Conservation (phyloP, 2,797 vertebrate species). For the Spheniscus humboldti region DNA sequence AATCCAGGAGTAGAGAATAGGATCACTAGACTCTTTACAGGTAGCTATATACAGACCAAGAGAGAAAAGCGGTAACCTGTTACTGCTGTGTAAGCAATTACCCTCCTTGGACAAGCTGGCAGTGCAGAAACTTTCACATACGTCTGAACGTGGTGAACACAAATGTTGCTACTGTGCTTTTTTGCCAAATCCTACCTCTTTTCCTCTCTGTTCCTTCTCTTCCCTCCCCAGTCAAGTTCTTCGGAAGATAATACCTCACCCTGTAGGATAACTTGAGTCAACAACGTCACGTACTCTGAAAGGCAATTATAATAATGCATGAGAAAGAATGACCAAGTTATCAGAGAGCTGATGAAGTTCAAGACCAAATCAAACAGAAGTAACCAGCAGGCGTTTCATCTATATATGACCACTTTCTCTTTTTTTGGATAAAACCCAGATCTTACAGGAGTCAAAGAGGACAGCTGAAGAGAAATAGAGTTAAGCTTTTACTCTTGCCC, state of each 20-base stretch:
- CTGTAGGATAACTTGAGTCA: not conserved
- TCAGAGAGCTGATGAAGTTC: not conserved
- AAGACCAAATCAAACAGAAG: not conserved
- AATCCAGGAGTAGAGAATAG: not conserved
- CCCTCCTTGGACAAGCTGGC: not conserved
- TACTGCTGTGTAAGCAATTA: not conserved
- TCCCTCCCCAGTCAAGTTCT: not conserved
- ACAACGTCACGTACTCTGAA: not conserved
- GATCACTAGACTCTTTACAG: not conserved
- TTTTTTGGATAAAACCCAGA: not conserved
- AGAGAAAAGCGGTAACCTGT: not conserved
- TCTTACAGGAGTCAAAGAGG: not conserved
- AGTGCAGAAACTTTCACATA: not conserved
- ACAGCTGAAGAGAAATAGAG: not conserved
- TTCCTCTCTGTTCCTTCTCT: not conserved
- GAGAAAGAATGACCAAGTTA: not conserved
- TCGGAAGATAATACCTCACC: not conserved
- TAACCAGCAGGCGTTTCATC: not conserved
- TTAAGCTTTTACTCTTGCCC: not conserved
- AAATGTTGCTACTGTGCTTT: not conserved
- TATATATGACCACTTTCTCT: not conserved
- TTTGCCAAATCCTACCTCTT: not conserved
- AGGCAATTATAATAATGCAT: not conserved
- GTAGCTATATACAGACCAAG: not conserved
- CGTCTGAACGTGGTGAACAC: rapidly evolving